A percentile compares a stretch with the other conserved stretches of the same genome.
Evolutionary conservation across 2,888 invertebrate species (phyloP).

Genomic region (Cartodere bifasciata): DNA sequence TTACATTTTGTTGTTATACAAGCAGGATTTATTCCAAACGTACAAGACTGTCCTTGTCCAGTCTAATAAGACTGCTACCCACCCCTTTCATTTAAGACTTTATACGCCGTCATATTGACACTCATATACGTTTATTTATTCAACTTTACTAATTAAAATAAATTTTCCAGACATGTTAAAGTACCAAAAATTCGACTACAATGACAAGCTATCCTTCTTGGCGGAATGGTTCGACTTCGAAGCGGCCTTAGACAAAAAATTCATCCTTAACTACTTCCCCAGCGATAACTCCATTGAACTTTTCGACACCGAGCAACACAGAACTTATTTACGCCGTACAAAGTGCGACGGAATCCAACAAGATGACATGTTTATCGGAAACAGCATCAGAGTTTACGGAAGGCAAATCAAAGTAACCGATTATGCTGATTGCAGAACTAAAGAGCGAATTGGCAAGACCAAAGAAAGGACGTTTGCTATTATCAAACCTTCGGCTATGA

Average conservation of each 20-base stretch:
- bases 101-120: not conserved
- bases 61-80: too few relatives aligned
- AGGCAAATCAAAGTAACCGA: slow-evolving; percentile 59
- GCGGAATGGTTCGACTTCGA: slow-evolving; percentile 84
- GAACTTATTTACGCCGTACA: slow-evolving; percentile 45
- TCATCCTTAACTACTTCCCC: slow-evolving; percentile 64
- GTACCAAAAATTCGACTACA: slow-evolving; percentile 39
- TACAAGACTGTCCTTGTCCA: too few relatives aligned
- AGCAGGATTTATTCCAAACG: too few relatives aligned
- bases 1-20: too few relatives aligned
- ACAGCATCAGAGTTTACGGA: slow-evolving; percentile 55
- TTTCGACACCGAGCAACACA: slow-evolving; percentile 28
- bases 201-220: slow-evolving; percentile 47
- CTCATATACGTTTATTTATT: not conserved
- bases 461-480: slow-evolving; percentile 64
- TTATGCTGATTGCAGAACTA: slow-evolving; percentile 59
- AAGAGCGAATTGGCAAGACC: slow-evolving; percentile 46
- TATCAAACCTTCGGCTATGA: slow-evolving; percentile 60
- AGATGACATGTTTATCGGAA: slow-evolving; percentile 61
- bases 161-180: too few relatives aligned
- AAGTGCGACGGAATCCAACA: slow-evolving; percentile 51
- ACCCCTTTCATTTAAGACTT: too few relatives aligned
- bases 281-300: slow-evolving; percentile 71
- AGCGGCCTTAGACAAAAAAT: slow-evolving; percentile 59
- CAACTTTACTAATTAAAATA: too few relatives aligned